These are phyloP conservation scores for Arenaria interpres DNA, from an alignment of 2,113 vertebrate genomes.

Conservation along the genomic window DNA sequence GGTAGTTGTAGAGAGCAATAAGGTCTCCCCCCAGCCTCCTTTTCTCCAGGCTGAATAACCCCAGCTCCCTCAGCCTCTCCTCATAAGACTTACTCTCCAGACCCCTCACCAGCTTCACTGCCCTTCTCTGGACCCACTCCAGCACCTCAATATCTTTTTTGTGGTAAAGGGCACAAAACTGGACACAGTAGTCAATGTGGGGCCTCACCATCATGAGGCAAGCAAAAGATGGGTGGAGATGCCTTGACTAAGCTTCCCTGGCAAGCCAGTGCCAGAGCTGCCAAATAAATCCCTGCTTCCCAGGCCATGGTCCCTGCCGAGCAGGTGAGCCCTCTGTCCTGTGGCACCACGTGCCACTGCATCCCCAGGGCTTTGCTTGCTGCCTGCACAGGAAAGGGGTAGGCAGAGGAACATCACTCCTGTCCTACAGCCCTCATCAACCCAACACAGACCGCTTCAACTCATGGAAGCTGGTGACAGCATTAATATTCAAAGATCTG, in stretches of 20 bases:
- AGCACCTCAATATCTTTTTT: too few species aligned
- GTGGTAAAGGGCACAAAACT: too few species aligned
- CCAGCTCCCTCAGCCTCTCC: not conserved
- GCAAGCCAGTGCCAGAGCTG: not conserved
- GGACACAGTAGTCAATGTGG: too few species aligned
- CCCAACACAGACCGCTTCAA: not conserved
- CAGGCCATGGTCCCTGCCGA: not conserved
- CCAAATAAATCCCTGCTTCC: not conserved
- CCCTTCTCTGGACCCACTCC: not conserved
- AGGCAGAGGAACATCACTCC: not conserved
- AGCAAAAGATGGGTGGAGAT: not conserved
- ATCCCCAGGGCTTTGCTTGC: not conserved
- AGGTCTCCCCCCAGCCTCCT: not conserved
- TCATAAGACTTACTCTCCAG: not conserved
- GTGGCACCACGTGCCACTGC: not conserved
- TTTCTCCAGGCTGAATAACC: not conserved
- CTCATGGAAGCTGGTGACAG: not conserved
- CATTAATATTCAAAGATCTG: not conserved
- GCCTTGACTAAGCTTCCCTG: not conserved
- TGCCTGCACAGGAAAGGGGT: not conserved
- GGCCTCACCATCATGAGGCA: fast-evolving
- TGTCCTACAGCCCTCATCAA: not conserved
- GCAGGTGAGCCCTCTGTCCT: fast-evolving
- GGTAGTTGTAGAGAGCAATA: too few species aligned
- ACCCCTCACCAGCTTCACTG: not conserved